phyloP scores from a whole-genome alignment of 2,113 vertebrate species.

The Platysteira castanea region DNA sequence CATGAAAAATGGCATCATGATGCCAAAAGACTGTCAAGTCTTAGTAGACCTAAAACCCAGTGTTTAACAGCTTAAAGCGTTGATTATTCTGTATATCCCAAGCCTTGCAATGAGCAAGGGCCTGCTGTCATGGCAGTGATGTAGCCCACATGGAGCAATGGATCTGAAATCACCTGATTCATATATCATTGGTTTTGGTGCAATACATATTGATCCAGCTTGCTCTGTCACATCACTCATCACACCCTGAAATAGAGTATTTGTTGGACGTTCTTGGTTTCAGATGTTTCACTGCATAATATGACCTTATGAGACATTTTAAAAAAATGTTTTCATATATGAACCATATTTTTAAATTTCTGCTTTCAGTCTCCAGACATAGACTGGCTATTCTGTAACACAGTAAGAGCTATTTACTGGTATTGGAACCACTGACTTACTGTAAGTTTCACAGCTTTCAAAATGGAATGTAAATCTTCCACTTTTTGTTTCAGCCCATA shows the following conservation, averaged over 20 bases:
- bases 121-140: not conserved
- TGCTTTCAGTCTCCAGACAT: slow-evolving; percentile 55
- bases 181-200: slow-evolving; percentile 39
- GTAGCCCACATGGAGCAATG: slow-evolving; percentile 3
- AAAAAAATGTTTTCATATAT: slow-evolving; percentile 21
- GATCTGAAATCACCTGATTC: slow-evolving; percentile 43
- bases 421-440: slow-evolving; percentile 61
- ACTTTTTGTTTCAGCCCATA: not conserved
- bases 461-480: slow-evolving; percentile 31
- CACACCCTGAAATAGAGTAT: slow-evolving; percentile 47
- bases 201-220: not conserved
- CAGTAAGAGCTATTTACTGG: slow-evolving; percentile 67
- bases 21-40: not conserved
- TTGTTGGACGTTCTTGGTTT: slow-evolving; percentile 31
- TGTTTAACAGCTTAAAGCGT: not conserved
- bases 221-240: slow-evolving; percentile 41
- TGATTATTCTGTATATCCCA: not conserved
- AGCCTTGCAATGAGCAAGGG: not conserved
- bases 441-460: slow-evolving; percentile 62
- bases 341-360: slow-evolving; percentile 53
- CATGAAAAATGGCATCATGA: not conserved
- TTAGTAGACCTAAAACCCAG: not conserved
- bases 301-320: slow-evolving; percentile 33
- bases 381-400: slow-evolving; percentile 62
- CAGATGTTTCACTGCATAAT: slow-evolving; percentile 47